Evolutionary conservation across 2,797 vertebrate species (phyloP).

Genomic region (Lerista edwardsae): DNA sequence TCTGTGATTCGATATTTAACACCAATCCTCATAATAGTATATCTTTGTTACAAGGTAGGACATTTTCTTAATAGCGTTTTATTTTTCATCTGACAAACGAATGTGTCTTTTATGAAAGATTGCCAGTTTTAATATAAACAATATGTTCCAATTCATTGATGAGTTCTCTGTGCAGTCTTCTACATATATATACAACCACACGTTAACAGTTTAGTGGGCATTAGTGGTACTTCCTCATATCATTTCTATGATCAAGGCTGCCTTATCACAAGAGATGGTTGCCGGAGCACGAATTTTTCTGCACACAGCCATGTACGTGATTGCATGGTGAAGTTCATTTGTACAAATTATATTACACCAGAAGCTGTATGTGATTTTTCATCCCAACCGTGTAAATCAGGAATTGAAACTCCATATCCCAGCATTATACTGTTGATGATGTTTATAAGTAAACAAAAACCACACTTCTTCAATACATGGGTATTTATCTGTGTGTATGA

Average conservation of each 20-base stretch:
- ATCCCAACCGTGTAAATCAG: background rate
- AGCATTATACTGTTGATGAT: background rate
- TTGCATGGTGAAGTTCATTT: background rate
- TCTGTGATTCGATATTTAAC: slow-evolving; percentile 83
- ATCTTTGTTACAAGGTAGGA: slow-evolving; percentile 91
- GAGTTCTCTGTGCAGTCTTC: background rate
- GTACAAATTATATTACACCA: background rate
- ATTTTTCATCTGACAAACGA: background rate
- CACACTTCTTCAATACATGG: background rate
- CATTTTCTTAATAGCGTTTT: background rate
- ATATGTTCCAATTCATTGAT: background rate
- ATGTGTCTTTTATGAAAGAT: slow-evolving; percentile 5
- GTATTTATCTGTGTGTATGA: background rate
- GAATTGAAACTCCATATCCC: too few species aligned
- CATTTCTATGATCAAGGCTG: background rate
- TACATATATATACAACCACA: background rate
- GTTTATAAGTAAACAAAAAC: background rate
- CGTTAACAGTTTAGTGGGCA: background rate
- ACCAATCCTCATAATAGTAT: slow-evolving; percentile 82
- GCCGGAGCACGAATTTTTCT: background rate
- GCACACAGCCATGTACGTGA: background rate
- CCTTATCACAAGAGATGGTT: background rate
- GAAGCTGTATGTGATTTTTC: background rate
- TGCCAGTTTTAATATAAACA: background rate
- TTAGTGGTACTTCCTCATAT: background rate